These are phyloP conservation scores for Malacosoma neustria DNA, from an alignment of 2,888 invertebrate genomes.

Conservation along the genomic window DNA sequence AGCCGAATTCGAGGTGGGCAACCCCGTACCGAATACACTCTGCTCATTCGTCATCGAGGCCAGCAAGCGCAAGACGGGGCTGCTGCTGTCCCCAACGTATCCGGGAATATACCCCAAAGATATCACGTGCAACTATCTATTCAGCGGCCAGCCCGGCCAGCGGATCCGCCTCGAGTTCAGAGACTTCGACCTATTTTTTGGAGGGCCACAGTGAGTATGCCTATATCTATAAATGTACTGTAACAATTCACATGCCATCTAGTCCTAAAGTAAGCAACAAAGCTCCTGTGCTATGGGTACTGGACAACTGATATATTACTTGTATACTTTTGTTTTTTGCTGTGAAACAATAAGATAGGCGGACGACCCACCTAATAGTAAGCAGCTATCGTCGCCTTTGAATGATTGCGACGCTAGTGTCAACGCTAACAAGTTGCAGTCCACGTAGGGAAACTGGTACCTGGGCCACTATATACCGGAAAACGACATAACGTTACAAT, in stretches of 20 bases:
- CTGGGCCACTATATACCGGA: too few relatives aligned
- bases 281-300: too few relatives aligned
- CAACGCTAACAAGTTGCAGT: too few relatives aligned
- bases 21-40: slow-evolving; percentile 87
- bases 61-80: slow-evolving; percentile 83
- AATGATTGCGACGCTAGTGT: too few relatives aligned
- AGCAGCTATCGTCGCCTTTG: too few relatives aligned
- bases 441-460: too few relatives aligned
- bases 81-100: slow-evolving; percentile 97
- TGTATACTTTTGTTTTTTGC: too few relatives aligned
- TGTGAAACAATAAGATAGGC: too few relatives aligned
- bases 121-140: slow-evolving; percentile 93
- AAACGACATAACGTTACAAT: too few relatives aligned
- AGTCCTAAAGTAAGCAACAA: too few relatives aligned
- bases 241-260: slow-evolving; percentile 15
- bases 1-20: slow-evolving; percentile 96
- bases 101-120: slow-evolving; percentile 99
- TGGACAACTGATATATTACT: too few relatives aligned
- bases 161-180: slow-evolving; percentile 96
- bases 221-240: not conserved
- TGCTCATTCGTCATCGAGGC: slow-evolving; percentile 93
- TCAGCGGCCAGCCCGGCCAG: slow-evolving; percentile 92
- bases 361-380: too few relatives aligned
- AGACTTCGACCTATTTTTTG: slow-evolving; percentile 98
- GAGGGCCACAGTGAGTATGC: slow-evolving; percentile 95